Base-by-base conservation (phyloP, 2,888 invertebrate genomes). In the Lepidochitona cinerea region DNA sequence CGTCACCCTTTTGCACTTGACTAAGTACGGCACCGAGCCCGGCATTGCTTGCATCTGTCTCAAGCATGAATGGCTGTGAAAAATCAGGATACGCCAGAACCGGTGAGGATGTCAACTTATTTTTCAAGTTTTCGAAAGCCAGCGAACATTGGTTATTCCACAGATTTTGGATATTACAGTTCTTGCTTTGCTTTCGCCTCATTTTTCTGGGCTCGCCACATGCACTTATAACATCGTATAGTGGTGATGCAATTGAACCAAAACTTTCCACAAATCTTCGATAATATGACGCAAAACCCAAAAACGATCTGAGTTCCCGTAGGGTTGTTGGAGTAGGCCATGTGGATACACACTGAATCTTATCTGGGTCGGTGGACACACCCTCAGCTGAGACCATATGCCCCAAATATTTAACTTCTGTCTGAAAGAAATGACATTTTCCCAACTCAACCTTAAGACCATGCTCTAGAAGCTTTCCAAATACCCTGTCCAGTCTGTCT, bases 371-470 rank as follows among this genome's bases (percentile, higher is more conserved):
- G 7, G 74, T 71, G n/a, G 12, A 23, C n/a, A 74, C 49, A 12
- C 76, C 75, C n/a, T 74, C 35, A 7, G 66, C 53, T 26, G 78
- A 75, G 4, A 79, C 68, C 14, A 78, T 65, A 68, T 80, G 77
- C 7, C 80, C 80, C 29, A 77, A 41, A 70, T 70, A 80, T 6
- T 68, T 75, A 0, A 75, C 78, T 67, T 71, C 41, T 5, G 3
- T 53, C 64, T 76, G 70, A n/a, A 80, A 78, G 36, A 78, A 71
- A 36, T 75, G 41, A 37, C 76, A 80, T 41, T 79, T 78, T 14
- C 23, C 36, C 37, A 29, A 41, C 49, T 78, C 75, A 26, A 76
- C 29, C 49, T 80, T 76, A 23, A 80, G 37, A 5, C 72, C 74
- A 53, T 74, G 71, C 33, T 75, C 53, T 37, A 54, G 37, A 26